Percentiles rank a stretch among this genome's conserved stretches.
These are phyloP conservation scores for Serripes groenlandicus DNA, from an alignment of 2,888 invertebrate species.

Conservation along the genomic window DNA sequence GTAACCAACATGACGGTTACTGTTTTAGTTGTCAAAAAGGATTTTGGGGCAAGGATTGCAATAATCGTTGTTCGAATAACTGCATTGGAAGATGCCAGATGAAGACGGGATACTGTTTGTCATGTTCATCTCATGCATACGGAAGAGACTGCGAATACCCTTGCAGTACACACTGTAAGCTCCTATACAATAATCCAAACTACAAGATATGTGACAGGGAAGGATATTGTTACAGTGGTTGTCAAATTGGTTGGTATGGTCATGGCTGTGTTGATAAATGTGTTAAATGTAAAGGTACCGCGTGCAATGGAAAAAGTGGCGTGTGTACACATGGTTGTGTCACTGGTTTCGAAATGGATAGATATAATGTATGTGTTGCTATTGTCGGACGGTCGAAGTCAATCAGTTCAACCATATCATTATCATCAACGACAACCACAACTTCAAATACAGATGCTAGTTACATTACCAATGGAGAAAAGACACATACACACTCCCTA, in stretches of 20 bases:
- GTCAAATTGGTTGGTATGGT: constrained; percentile 6
- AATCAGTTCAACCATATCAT: not conserved
- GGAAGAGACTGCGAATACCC: not conserved
- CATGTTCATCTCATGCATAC: constrained; percentile 4
- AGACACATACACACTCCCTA: not conserved
- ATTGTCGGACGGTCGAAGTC: not conserved
- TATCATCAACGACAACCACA: not conserved
- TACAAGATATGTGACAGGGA: constrained; percentile 12
- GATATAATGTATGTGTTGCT: not conserved
- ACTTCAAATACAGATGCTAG: not conserved
- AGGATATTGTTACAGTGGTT: not conserved
- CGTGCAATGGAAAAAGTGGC: not conserved
- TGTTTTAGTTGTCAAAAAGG: not conserved
- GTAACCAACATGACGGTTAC: not conserved
- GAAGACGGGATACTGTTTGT: not conserved
- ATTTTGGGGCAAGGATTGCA: not conserved
- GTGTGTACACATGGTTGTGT: not conserved
- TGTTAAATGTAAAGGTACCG: not conserved
- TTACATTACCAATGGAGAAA: not conserved
- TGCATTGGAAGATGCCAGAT: not conserved
- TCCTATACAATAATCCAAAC: not conserved
- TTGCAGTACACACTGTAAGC: not conserved
- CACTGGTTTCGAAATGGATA: not conserved
- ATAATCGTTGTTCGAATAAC: not conserved
- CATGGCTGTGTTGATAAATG: not conserved